Conservation (phyloP, 2,797 vertebrate species). For the Eutrigla gurnardus region DNA sequence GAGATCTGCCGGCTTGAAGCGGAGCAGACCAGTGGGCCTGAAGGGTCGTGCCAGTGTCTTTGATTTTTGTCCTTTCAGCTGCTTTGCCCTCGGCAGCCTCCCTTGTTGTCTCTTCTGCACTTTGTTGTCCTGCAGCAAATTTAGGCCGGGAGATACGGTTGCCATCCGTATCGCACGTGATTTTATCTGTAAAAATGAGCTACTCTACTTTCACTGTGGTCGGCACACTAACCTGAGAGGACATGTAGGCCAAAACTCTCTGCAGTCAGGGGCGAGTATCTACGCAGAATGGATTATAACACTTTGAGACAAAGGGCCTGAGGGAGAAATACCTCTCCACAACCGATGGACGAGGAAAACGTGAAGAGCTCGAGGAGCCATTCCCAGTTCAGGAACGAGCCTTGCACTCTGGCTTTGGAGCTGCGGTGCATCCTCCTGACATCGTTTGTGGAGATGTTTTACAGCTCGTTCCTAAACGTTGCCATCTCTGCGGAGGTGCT, state of each 20-base stretch:
- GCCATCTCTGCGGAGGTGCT: constrained; percentile 39
- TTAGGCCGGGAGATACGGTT: background rate
- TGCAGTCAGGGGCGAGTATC: background rate
- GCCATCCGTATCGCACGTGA: background rate
- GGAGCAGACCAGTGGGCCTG: constrained; percentile 23
- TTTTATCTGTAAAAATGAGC: constrained; percentile 22
- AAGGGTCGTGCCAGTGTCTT: constrained; percentile 27
- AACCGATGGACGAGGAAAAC: constrained; percentile 13
- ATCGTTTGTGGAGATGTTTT: constrained; percentile 64
- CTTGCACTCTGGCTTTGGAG: constrained; percentile 18
- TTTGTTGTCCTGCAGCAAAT: constrained; percentile 21
- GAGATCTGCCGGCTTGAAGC: constrained; percentile 28
- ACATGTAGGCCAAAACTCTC: constrained; percentile 26
- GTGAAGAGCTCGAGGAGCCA: constrained; percentile 17
- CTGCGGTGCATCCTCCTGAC: constrained; percentile 45
- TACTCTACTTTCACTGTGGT: background rate
- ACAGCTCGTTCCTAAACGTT: constrained; percentile 59
- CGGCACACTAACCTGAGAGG: constrained; percentile 1
- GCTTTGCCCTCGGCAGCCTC: background rate
- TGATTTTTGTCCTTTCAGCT: constrained; percentile 45
- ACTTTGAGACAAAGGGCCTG: constrained; percentile 16
- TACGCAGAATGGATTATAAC: constrained; percentile 5
- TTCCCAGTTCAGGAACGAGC: constrained; percentile 45
- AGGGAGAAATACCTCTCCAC: constrained; percentile 16
- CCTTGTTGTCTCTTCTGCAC: background rate